Evolutionary conservation across 2,113 vertebrate species (phyloP).

Genomic region (Megaleporinus macrocephalus): DNA sequence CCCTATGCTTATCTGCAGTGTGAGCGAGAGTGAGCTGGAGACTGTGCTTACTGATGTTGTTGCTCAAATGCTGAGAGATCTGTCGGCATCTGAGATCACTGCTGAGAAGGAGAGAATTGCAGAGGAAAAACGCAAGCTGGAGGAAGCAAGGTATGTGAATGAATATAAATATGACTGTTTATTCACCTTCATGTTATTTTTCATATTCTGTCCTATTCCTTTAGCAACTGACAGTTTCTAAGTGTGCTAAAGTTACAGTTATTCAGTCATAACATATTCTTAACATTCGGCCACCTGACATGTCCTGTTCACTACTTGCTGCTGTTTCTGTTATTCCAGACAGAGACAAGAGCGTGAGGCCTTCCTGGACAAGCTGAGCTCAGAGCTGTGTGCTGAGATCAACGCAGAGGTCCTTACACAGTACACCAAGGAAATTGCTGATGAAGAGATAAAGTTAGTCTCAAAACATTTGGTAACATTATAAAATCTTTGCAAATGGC

Average conservation of each 20-base stretch:
- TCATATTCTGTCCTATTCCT: not conserved
- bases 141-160: conserved; percentile 83
- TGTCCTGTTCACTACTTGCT: not conserved
- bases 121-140: conserved; percentile 81
- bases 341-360: conserved; percentile 82
- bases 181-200: not conserved
- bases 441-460: conserved; percentile 82
- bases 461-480: not conserved
- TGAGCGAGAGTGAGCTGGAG: conserved; percentile 74
- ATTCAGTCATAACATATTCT: too few relatives aligned
- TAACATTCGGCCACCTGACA: not conserved
- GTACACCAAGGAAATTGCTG: conserved; percentile 71
- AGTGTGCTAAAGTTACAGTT: too few relatives aligned
- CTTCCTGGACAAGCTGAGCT: conserved; percentile 79
- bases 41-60: conserved; percentile 77
- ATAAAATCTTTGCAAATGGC: too few relatives aligned
- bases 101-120: conserved; percentile 77
- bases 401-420: conserved; percentile 80
- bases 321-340: conserved; percentile 68
- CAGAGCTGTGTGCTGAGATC: conserved; percentile 79
- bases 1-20: conserved; percentile 66
- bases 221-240: not conserved
- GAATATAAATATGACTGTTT: not conserved
- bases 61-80: conserved; percentile 73
- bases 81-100: conserved; percentile 69